phyloP scores from a whole-genome alignment of 2,113 vertebrate genomes.

The Oreochromis tanganicae region DNA sequence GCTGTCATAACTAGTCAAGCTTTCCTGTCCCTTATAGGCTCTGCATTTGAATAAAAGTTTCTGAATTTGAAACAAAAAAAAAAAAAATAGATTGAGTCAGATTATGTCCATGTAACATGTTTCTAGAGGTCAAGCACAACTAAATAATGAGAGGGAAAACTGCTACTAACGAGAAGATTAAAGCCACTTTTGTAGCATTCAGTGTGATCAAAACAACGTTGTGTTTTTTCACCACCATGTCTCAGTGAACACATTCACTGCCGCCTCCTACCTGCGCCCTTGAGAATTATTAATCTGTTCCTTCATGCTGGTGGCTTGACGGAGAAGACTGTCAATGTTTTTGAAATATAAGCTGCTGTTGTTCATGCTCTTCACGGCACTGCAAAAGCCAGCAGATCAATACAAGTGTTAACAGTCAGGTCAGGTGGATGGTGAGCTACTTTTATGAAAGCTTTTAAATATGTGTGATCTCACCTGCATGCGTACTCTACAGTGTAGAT shows the following conservation, averaged over 20 bases:
- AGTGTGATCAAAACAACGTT: background rate
- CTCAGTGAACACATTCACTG: background rate
- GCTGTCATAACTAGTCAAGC: background rate
- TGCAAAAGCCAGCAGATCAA: conserved; percentile 45
- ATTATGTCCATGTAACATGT: background rate
- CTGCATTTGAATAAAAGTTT: background rate
- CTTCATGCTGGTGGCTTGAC: conserved; percentile 80
- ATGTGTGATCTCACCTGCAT: conserved; percentile 81
- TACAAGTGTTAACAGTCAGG: background rate
- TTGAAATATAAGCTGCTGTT: conserved; percentile 91
- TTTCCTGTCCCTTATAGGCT: background rate
- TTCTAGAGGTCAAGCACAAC: background rate
- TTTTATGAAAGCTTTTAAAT: background rate
- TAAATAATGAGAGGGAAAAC: background rate
- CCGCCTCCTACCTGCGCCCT: conserved; percentile 81
- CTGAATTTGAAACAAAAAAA: background rate
- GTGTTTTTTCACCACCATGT: background rate
- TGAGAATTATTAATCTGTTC: conserved; percentile 81
- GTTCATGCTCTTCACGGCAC: conserved; percentile 90
- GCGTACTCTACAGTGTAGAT: conserved; percentile 96
- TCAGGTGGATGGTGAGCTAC: background rate
- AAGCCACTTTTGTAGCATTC: background rate
- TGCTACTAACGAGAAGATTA: rapidly evolving
- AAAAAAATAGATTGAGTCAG: background rate
- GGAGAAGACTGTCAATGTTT: conserved; percentile 86